Evolutionary conservation across 2,797 vertebrate species (phyloP).

Genomic region (Enteromius trimaculatus): DNA sequence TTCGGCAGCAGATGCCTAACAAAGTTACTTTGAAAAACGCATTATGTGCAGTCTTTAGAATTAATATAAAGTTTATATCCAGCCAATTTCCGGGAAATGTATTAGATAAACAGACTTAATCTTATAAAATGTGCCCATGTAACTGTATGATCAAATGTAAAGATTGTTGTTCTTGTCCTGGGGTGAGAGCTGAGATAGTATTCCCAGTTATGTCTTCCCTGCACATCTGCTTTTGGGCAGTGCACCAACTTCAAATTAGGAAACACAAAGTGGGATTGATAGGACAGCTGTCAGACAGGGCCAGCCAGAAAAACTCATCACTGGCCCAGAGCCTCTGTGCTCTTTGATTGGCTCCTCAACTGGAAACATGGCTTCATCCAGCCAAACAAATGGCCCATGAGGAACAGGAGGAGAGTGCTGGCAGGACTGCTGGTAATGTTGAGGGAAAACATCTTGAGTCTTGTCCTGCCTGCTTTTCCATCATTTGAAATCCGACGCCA

Average conservation of each 20-base stretch:
- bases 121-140: background rate
- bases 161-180: slow-evolving; percentile 29
- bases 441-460: slow-evolving; percentile 33
- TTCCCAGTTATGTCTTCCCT: slow-evolving; percentile 35
- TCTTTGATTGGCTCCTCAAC: slow-evolving; percentile 50
- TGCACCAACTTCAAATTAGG: slow-evolving; percentile 56
- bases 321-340: slow-evolving; percentile 33
- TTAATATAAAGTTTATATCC: background rate
- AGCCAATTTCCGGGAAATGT: background rate
- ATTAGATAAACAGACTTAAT: background rate
- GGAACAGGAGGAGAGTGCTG: slow-evolving; percentile 42
- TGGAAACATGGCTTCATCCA: slow-evolving; percentile 40
- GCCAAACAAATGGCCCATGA: slow-evolving; percentile 47
- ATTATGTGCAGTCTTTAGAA: slow-evolving; percentile 8
- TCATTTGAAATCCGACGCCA: slow-evolving; percentile 1
- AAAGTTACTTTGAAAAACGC: background rate
- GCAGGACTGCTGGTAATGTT: slow-evolving; percentile 44
- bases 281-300: slow-evolving; percentile 54
- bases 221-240: slow-evolving; percentile 48
- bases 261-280: slow-evolving; percentile 56
- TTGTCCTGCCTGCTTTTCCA: slow-evolving; percentile 23
- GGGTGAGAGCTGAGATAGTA: slow-evolving; percentile 28
- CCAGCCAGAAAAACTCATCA: slow-evolving; percentile 56
- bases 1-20: slow-evolving; percentile 6
- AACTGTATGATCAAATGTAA: background rate